Base-by-base conservation (phyloP, 1,140 invertebrate species). In the Leptinotarsa texana region DNA sequence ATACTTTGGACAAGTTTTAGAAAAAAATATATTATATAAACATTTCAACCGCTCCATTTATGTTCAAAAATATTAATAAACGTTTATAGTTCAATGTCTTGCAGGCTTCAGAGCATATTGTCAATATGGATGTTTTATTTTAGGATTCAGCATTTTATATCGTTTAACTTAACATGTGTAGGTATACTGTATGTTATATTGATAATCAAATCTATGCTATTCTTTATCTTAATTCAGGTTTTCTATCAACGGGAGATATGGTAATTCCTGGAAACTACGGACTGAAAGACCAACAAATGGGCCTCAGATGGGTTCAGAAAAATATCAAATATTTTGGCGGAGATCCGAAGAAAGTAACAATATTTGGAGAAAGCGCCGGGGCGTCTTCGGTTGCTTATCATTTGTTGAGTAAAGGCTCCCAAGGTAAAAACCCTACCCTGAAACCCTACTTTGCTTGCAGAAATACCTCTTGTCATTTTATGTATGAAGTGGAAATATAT, bases 261-360 rank as follows among this genome's bases (percentile, higher is more conserved):
- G 47, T 48, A 8, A 75, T 63, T 33, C 69, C 74, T 27, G 74
- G 74, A 27, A 75, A 75, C 42, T 70, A 70, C 49, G 74, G 74
- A 11, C 33, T 75, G 48, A 75, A 75, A 68, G 74, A 75, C 42
- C 42, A 66, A 57, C 57, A 57, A 5, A 24, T 72, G n/a, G 74
- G 69, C 1, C 63, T 75, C 13, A 72, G 68, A 48, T 75, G 74
- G 74, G 51, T 75, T 6, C 24, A 72, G 6, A 21, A 75, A 27
- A 75, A 75, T 67, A 75, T 75, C 18, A 49, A 57, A 71, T 71
- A 71, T 66, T 75, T 75, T 48, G 74, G 74, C 13, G 74, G 74
- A 22, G 74, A 75, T 71, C 74, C 74, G 5, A 63, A 72, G 15
- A 75, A 72, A 72, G 69, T 75, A 22, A 75, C 74, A 15, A 66